phyloP scores from a whole-genome alignment of 2,797 vertebrate genomes.

The Synaphobranchus kaupii region DNA sequence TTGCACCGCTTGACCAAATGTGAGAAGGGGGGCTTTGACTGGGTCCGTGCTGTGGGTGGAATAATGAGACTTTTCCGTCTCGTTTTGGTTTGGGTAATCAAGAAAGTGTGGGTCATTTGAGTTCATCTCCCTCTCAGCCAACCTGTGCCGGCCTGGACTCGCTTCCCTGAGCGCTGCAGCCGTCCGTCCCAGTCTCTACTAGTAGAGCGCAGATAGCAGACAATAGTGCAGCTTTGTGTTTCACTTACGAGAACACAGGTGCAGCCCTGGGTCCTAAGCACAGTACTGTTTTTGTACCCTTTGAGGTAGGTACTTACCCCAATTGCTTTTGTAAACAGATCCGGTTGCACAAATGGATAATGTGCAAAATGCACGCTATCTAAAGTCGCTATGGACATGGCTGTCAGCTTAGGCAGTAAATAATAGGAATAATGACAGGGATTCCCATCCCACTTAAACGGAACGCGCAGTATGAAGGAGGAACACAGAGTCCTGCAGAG shows the following conservation, averaged over 20 bases:
- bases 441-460: slow-evolving; percentile 63
- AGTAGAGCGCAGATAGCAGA: slow-evolving; percentile 66
- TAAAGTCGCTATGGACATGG: not conserved
- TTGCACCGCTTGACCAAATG: slow-evolving; percentile 27
- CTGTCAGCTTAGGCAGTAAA: not conserved
- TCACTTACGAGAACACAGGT: not conserved
- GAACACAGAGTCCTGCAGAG: slow-evolving; percentile 61
- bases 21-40: slow-evolving; percentile 20
- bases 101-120: slow-evolving; percentile 78
- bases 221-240: slow-evolving; percentile 4
- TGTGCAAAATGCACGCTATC: not conserved
- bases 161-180: slow-evolving; percentile 67
- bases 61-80: slow-evolving; percentile 63
- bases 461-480: slow-evolving; percentile 61
- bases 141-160: slow-evolving; percentile 72
- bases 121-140: slow-evolving; percentile 69
- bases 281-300: not conserved
- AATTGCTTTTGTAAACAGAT: not conserved
- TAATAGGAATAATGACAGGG: slow-evolving; percentile 39
- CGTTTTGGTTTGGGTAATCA: slow-evolving; percentile 67
- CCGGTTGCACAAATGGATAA: not conserved
- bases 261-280: not conserved
- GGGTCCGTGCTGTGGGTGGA: slow-evolving; percentile 34
- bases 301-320: not conserved
- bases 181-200: slow-evolving; percentile 65